Evolutionary conservation across 2,797 vertebrate species (phyloP), one percentile per base, ranked within the genome.

Genomic region (Sus cebifrons): DNA sequence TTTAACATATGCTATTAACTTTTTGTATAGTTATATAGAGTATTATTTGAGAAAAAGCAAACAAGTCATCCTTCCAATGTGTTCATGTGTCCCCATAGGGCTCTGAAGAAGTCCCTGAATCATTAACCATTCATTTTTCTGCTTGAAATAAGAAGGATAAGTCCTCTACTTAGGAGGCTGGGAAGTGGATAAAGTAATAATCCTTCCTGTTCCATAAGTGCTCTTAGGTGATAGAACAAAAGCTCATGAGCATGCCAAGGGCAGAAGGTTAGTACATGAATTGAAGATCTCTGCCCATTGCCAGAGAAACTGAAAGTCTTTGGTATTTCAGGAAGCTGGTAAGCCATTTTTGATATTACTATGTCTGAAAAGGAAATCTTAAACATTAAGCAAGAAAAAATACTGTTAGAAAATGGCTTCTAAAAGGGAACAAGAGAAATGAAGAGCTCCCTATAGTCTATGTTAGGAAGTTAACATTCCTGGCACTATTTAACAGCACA

Each of bases 371-470:
- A 83, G 56, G 4, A 7, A 75, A 87, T 1, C 10, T 93, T 54
- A 83, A 78, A 77, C 75, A 79, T 56, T 67, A 83, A 84, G 74
- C 36, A 32, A 40, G 17, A 49, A 87, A 79, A 73, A 83, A 60
- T 4, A 13, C 89, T 96, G 62, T 54, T 32, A 23, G 13, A 74
- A 97, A 86, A 14, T 68, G 21, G 32, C 36, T 68, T 96, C 27
- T 52, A 91, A 86, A 25, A 54, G 6, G 60, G 23, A 29, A 83
- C 23, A 94, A 77, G 75, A 86, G 75, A 97, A 97, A 74, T 68
- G 67, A 97, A 85, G 32, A 73, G 8, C 23, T 68, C 44, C 13
- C 6, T 1, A 49, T 4, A 13, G 23, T 16, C 0, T n/a, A 90
- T 71, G 3, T 93, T 12, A 79, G 32, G 14, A 97, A 90, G 86